Evolutionary conservation across 2,888 invertebrate species (phyloP).

Genomic region (Chaitophorus viminalis): DNA sequence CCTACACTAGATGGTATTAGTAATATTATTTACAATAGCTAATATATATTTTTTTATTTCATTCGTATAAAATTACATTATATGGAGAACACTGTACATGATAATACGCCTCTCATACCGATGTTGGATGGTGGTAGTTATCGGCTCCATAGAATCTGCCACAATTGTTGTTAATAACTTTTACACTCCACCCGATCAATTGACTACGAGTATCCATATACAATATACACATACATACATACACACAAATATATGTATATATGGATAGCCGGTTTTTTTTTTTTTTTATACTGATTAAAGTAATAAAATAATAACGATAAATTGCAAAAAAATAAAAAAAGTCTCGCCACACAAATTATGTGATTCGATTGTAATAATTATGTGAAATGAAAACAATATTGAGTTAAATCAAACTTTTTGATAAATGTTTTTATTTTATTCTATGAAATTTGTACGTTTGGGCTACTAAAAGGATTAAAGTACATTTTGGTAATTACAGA

Average conservation of each 20-base stretch:
- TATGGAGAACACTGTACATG: too few relatives aligned
- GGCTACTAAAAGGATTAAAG: not conserved
- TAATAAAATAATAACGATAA: slow-evolving; percentile 25
- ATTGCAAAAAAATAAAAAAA: not conserved
- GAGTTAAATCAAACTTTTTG: not conserved
- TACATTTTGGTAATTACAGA: not conserved
- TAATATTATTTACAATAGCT: too few relatives aligned
- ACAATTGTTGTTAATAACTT: slow-evolving; percentile 18
- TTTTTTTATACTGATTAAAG: not conserved
- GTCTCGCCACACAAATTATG: not conserved
- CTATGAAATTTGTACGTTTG: not conserved
- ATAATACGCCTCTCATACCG: not conserved
- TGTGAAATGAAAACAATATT: not conserved
- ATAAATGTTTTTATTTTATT: not conserved
- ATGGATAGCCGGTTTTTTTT: not conserved
- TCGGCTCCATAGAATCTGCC: not conserved
- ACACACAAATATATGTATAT: too few relatives aligned
- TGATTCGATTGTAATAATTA: not conserved
- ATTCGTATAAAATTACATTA: too few relatives aligned
- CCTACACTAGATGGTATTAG: too few relatives aligned
- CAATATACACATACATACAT: too few relatives aligned
- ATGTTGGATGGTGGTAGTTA: not conserved
- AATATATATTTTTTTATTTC: too few relatives aligned
- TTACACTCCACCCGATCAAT: slow-evolving; percentile 4
- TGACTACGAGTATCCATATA: not conserved